Evolutionary conservation across 2,113 vertebrate species (phyloP).

Genomic region (Apaloderma vittatum): DNA sequence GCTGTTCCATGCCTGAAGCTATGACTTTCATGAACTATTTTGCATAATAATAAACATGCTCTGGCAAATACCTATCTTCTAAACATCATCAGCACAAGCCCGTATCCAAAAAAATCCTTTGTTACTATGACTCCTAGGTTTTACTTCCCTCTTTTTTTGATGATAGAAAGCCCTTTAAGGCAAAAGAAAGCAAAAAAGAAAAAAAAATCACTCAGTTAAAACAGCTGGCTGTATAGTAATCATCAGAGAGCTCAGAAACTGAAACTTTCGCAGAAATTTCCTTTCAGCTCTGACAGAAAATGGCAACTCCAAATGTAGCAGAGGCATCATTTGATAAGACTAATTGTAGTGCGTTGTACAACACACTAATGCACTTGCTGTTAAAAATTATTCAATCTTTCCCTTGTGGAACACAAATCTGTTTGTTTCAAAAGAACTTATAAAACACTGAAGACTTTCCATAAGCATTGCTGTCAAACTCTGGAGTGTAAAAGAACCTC

Average conservation of each 20-base stretch:
- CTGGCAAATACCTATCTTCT: not conserved
- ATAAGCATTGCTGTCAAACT: not conserved
- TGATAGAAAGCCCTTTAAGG: not conserved
- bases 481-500: not conserved
- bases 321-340: not conserved
- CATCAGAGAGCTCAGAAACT: slow-evolving; percentile 1
- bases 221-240: not conserved
- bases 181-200: not conserved
- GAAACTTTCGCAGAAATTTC: not conserved
- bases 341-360: not conserved
- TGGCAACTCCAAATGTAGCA: not conserved
- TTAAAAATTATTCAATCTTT: not conserved
- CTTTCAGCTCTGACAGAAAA: slow-evolving; percentile 7
- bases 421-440: not conserved
- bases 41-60: not conserved
- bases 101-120: not conserved
- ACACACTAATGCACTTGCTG: not conserved
- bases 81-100: not conserved
- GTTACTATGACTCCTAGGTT: not conserved
- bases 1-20: slow-evolving; percentile 9
- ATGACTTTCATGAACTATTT: not conserved
- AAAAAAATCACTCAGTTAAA: not conserved
- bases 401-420: not conserved
- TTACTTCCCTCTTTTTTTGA: not conserved
- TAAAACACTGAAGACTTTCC: not conserved